Base-by-base conservation (phyloP, 1,140 invertebrate genomes). In the Cyphomyrmex costatus region DNA sequence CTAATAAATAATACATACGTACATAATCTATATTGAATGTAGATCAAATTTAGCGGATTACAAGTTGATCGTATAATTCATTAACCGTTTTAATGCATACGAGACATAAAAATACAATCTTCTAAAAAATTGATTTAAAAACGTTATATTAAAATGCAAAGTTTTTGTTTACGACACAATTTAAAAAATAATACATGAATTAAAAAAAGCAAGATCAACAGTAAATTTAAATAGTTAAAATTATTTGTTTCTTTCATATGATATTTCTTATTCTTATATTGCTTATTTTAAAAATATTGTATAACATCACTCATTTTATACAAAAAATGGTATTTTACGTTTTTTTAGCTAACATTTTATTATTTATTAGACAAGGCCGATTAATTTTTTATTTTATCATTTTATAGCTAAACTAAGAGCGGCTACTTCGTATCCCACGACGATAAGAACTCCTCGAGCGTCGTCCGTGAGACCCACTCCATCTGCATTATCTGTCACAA, bases 401-500 rank as follows among this genome's bases (percentile, higher is more conserved):
- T 42, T 83, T 73, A 12, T n/a, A 83, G 79, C 6, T 27, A 83
- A 74, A 30, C n/a, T 8, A 60, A 36, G 56, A 74, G 7, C 53
- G 27, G 8, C 19, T 58, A n/a, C 36, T 73, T 49, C 60, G 24
- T 46, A 71, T 36, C n/a, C 68, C n/a, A 89, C 77, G 7, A 86
- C 82, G 30, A 88, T 89, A 8, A 83, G 74, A 49, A 51, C 84
- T 30, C 53, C 88, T 0, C 65, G 87, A 19, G 80, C 88, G 16
- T 76, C 88, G 30, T 84, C 92, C 53, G 71, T 70, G 66, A 63
- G 87, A 33, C 89, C 94, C 61, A 90, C 85, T 10, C 27, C 87
- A 2, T 90, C 90, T 0, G 86, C 92, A 61, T 93, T 92, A 0
- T 58, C 86, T 10, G 91, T 94, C 5, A 95, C 95, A 4, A 95